Percentiles rank a stretch among this genome's conserved stretches.
phyloP scores from a whole-genome alignment of 2,113 vertebrate species.

The Eretmochelys imbricata region DNA sequence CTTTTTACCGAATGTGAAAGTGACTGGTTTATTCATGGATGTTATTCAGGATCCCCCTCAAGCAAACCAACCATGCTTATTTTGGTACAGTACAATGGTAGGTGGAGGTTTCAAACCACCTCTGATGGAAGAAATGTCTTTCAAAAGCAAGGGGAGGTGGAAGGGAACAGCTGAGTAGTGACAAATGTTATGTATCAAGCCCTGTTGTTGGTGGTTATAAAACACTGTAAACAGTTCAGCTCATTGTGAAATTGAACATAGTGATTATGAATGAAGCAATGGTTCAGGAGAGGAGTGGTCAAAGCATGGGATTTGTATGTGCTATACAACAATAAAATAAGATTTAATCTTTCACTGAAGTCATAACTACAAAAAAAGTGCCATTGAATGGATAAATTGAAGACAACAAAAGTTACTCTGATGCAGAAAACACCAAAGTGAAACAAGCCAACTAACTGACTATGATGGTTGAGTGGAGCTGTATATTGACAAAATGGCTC shows the following conservation, averaged over 20 bases:
- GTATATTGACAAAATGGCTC: background rate
- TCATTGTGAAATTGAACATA: background rate
- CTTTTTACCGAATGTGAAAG: background rate
- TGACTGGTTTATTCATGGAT: background rate
- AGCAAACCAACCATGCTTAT: background rate
- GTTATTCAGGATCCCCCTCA: background rate
- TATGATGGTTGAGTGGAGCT: background rate
- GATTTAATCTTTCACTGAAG: slow-evolving; percentile 14
- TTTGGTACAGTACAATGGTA: background rate
- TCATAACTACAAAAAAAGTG: background rate
- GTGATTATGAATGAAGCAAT: slow-evolving; percentile 13
- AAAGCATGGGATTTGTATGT: slow-evolving; percentile 33
- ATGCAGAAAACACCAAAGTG: background rate
- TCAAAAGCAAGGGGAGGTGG: background rate
- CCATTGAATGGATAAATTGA: background rate
- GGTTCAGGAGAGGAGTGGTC: slow-evolving; percentile 25
- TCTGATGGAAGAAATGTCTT: background rate
- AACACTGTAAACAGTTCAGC: background rate
- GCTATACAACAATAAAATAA: slow-evolving; percentile 25
- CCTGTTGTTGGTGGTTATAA: slow-evolving; percentile 26
- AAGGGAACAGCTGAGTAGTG: slow-evolving; percentile 23
- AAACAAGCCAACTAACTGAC: background rate
- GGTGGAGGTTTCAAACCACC: background rate
- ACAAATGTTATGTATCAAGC: slow-evolving; percentile 1
- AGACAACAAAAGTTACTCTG: background rate